Conservation (phyloP, 2,113 vertebrate genomes). For the Gila orcuttii region DNA sequence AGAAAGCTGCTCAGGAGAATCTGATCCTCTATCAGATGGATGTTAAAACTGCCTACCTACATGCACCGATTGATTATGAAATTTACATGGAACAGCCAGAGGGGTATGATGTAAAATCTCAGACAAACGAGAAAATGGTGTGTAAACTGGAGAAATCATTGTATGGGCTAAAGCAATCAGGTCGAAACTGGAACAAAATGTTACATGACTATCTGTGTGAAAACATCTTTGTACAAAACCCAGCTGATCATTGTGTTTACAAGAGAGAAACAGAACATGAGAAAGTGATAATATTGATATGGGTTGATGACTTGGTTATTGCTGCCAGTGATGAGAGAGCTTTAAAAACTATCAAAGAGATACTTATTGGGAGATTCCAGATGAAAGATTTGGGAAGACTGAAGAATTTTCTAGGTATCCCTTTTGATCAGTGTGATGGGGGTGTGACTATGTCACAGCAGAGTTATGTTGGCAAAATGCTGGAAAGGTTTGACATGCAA, state of each 20-base stretch:
- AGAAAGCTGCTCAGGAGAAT: constrained; percentile 20
- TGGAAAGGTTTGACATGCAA: neutral
- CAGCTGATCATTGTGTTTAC: constrained; percentile 43
- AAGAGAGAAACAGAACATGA: constrained; percentile 30
- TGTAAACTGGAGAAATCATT: constrained; percentile 40
- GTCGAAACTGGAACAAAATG: constrained; percentile 54
- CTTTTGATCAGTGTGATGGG: neutral
- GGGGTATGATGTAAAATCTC: constrained; percentile 2
- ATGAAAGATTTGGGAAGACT: constrained; percentile 53
- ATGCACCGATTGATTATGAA: constrained; percentile 34
- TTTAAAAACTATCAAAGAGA: constrained; percentile 25
- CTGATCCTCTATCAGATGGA: constrained; percentile 47
- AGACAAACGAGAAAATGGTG: constrained; percentile 35
- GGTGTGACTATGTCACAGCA: neutral
- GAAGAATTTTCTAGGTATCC: too few relatives aligned
- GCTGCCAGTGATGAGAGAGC: too few relatives aligned
- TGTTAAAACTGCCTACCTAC: constrained; percentile 37
- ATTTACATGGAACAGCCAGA: constrained; percentile 23
- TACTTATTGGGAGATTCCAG: constrained; percentile 30
- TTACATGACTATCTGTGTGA: constrained; percentile 45
- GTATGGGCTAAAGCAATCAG: constrained; percentile 51
- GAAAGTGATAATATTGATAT: constrained; percentile 45
- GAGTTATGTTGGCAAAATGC: neutral
- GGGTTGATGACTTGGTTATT: constrained; percentile 48
- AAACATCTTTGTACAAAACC: constrained; percentile 39